Base-by-base conservation (phyloP, 1,140 invertebrate genomes). In the Drosophila seguyi region DNA sequence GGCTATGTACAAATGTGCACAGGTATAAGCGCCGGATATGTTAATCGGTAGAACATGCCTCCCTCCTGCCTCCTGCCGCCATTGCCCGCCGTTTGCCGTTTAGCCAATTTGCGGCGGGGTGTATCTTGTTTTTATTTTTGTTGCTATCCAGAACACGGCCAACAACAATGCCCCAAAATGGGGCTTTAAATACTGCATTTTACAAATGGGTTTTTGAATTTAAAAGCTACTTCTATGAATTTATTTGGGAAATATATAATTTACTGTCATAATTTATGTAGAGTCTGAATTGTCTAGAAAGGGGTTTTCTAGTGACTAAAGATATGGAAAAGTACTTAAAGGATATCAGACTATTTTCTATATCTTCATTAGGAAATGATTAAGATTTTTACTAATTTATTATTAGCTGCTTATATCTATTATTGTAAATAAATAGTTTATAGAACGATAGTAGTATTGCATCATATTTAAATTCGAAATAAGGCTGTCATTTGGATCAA, bases 21-120 rank as follows among this genome's bases (percentile, higher is more conserved):
- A 73, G 76, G 78, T 63, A 56, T 55, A 74, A 77, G 84, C 83
- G 83, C 83, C 83, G 83, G 83, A 87, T 87, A 87, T 87, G 83
- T 87, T 87, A 72, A 81, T 67, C 76, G 81, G 50, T 76, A 75
- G 59, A 86, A 87, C 83, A 88, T 88, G 83, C 82, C 53, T 57
- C 66, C 50, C 69, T 18, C 58, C 57, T 53, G 61, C 38, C 20
- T 7, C 53, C 71, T n/a, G n/a, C n/a, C n/a, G n/a, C n/a, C n/a
- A 63, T 44, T 58, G 31, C 47, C 36, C 14, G 50, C n/a, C 29
- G 50, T n/a, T n/a, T n/a, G n/a, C 38, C 67, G 57, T 29, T 57
- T 59, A 27, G 52, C 53, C 68, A 38, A 71, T 72, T 71, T 50
- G 68, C 48, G 29, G 68, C 34, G 34, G 44, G 44, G 31, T 72